Evolutionary conservation across 1,140 invertebrate genomes (phyloP).

Genomic region (Phymorhynchus buccinoides): DNA sequence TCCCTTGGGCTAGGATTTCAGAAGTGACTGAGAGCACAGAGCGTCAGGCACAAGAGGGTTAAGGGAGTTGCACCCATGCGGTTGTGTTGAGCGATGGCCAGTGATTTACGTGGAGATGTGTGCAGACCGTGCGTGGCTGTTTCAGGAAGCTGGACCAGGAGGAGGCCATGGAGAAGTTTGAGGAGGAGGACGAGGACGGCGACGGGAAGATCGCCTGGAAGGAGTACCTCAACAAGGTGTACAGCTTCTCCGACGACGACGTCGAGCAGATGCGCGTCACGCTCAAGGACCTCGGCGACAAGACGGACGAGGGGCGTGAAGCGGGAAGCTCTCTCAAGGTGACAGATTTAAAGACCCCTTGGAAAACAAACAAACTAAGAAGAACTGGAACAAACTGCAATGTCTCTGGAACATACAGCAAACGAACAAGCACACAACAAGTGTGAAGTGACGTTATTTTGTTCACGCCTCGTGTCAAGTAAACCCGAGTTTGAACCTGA

Average conservation of each 20-base stretch:
- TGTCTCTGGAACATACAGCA: too few species aligned
- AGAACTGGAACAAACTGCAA: too few species aligned
- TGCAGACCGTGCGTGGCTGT: not conserved
- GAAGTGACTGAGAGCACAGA: too few species aligned
- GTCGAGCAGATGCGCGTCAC: not conserved
- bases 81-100: too few species aligned
- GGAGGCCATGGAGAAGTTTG: constrained; percentile 64
- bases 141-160: constrained; percentile 66
- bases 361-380: not conserved
- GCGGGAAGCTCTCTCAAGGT: not conserved
- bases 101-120: not conserved
- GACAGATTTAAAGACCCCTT: not conserved
- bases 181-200: constrained; percentile 76
- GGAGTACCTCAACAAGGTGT: not conserved
- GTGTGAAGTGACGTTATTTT: too few species aligned
- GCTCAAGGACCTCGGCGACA: too few species aligned
- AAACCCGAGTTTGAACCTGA: too few species aligned
- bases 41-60: too few species aligned
- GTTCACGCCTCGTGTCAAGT: too few species aligned
- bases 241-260: not conserved
- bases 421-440: too few species aligned
- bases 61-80: too few species aligned
- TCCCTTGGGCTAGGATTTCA: too few species aligned
- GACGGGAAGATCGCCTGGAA: constrained; percentile 84
- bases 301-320: not conserved